These are phyloP conservation scores for Nematopogon swammerdamellus DNA, from an alignment of 2,888 invertebrate species.

Conservation along the genomic window DNA sequence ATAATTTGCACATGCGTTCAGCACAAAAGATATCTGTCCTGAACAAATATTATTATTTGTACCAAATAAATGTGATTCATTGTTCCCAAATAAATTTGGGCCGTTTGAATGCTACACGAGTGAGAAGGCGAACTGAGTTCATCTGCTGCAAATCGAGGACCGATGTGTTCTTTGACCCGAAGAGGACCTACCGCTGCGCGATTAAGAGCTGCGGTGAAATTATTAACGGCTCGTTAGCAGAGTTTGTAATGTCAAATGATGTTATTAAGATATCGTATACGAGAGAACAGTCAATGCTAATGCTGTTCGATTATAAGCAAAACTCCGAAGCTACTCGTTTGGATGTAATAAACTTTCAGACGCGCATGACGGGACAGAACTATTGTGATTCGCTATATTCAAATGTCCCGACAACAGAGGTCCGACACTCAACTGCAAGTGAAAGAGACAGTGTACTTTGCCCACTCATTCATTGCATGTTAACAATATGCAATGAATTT, in stretches of 20 bases:
- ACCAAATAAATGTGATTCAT: too few species aligned
- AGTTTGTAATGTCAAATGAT: too few species aligned
- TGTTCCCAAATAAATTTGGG: too few species aligned
- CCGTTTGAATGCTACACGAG: background rate
- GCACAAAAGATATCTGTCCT: background rate
- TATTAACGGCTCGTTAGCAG: too few species aligned
- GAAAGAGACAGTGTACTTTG: background rate
- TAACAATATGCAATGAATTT: background rate
- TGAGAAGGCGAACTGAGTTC: background rate
- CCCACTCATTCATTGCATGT: background rate
- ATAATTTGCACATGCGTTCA: background rate
- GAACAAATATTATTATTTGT: background rate
- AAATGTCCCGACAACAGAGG: background rate
- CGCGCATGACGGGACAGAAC: background rate
- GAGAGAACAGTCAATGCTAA: too few species aligned
- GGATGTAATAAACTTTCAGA: conserved; percentile 4
- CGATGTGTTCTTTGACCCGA: too few species aligned
- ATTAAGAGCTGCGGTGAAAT: too few species aligned
- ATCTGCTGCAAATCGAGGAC: too few species aligned
- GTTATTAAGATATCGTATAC: too few species aligned
- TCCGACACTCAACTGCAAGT: background rate
- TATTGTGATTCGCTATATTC: background rate
- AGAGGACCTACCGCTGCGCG: too few species aligned
- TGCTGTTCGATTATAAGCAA: too few species aligned
- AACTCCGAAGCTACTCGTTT: too few species aligned